Percentiles rank a stretch among this genome's conserved stretches.
Evolutionary conservation across 2,797 vertebrate genomes (phyloP).

Genomic region (Tauraco hartlaubi): DNA sequence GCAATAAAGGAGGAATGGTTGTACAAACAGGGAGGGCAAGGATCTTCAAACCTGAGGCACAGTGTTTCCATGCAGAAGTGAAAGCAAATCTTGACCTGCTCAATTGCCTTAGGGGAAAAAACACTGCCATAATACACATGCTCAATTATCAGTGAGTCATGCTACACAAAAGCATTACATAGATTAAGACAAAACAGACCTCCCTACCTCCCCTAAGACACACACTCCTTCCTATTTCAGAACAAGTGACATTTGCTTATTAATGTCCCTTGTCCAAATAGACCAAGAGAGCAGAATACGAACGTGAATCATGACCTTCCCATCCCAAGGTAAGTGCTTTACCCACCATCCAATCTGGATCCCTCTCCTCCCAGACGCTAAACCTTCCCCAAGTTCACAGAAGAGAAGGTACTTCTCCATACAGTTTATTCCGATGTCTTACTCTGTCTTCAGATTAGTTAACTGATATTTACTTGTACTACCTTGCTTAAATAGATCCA

Average conservation of each 20-base stretch:
- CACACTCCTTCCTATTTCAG: neutral
- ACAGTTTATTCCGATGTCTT: neutral
- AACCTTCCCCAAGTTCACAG: neutral
- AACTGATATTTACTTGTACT: neutral
- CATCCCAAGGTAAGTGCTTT: rapidly evolving
- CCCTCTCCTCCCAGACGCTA: neutral
- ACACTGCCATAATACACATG: neutral
- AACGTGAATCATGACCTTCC: neutral
- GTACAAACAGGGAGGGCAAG: neutral
- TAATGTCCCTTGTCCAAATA: neutral
- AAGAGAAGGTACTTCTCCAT: neutral
- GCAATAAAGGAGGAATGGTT: neutral
- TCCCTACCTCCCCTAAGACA: neutral
- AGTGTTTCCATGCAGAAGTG: neutral
- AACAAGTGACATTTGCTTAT: neutral
- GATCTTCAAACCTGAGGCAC: neutral
- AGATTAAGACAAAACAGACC: neutral
- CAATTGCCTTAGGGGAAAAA: neutral
- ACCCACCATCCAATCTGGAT: neutral
- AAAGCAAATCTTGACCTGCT: neutral
- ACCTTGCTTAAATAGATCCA: neutral
- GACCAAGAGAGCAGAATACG: neutral
- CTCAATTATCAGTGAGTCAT: neutral
- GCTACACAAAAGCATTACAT: neutral
- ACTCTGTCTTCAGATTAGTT: neutral